Base-by-base conservation (phyloP, 2,113 vertebrate genomes). In the Columbina picui region DNA sequence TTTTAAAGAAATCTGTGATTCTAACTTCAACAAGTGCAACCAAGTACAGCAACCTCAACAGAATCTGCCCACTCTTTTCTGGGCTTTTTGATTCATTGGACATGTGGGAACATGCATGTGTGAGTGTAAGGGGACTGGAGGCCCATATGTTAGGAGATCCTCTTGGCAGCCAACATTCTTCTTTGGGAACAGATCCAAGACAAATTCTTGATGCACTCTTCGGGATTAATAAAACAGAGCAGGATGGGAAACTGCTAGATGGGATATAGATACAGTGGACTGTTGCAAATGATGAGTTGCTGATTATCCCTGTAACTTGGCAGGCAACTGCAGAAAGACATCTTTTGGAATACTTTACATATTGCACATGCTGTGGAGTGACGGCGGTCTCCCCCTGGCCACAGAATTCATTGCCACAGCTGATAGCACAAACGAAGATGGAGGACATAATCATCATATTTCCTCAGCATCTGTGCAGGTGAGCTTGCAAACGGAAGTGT, bases 141-240 rank as follows among this genome's bases (percentile, higher is more conserved):
- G 73, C 84, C 77, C 79, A 80, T 86, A 79, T 76, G 83, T 89
- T 85, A 94, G 74, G 88, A 88, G 91, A 91, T 94, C 60, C 77
- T 96, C 59, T 93, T 94, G 94, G 96, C 90, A 95, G 67, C n/a
- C 94, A 84, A 38, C 16, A 75, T 27, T 32, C 5, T 43, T 84
- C 70, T 92, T 95, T 1, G 22, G 94, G 90, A 95, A 96, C 45
- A 56, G 34, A 95, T 95, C 91, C 94, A 95, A 87, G 57, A 41
- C 55, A 91, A 74, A 81, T 56, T 17, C 69, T 87, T 76, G 84
- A 63, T 41, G 78, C 18, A 75, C 53, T 93, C 87, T 79, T 22
- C 39, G 59, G 77, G 87, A 81, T 89, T 94, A 92, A 96, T 94
- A 89, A 93, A 86, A 65, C 49, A 85, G 50, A 81, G 60, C 50